Base-by-base conservation (phyloP, 2,113 vertebrate genomes). In the Alligator sinensis region DNA sequence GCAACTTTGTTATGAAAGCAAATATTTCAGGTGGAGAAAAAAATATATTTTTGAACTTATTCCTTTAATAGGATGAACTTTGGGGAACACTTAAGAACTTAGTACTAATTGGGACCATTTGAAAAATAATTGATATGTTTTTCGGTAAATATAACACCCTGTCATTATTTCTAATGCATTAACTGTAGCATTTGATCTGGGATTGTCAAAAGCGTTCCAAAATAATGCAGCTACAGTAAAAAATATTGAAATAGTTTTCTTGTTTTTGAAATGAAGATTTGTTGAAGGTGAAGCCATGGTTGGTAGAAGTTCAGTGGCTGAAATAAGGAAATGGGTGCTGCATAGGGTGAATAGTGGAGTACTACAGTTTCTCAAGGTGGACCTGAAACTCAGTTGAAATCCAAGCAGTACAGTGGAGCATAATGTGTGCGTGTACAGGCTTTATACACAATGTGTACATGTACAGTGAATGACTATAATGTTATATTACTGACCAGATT, bases 151-250 rank as follows among this genome's bases (percentile, higher is more conserved):
- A 4, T 66, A 1, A 19, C 63, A 24, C 14, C 27, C 63, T 30
- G 25, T 82, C 5, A 15, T 74, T 72, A 84, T n/a, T 79, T 57
- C 24, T 77, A 74, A 38, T 14, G 25, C 22, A 4, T 85, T 92
- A 91, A 58, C 88, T 75, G 63, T 88, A 88, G 86, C 86, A 81
- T 87, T 95, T 94, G 70, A 91, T 84, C 63, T 78, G 78, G 11
- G 70, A 34, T 83, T 81, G 19, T 78, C 64, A 60, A 22, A 74
- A 90, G 70, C 8, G 47, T 64, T 84, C 86, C 81, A 90, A 91
- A 93, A 90, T 81, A 70, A 63, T 93, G 5, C 60, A 81, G 34
- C 60, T 79, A 75, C 75, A 30, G 34, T 38, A 47, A 24, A 24
- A 38, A 72, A 72, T 21, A 47, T 12, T 89, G 59, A 5, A 9